Evolutionary conservation across 1,140 invertebrate species (phyloP).

Genomic region (Antheraea pernyi): DNA sequence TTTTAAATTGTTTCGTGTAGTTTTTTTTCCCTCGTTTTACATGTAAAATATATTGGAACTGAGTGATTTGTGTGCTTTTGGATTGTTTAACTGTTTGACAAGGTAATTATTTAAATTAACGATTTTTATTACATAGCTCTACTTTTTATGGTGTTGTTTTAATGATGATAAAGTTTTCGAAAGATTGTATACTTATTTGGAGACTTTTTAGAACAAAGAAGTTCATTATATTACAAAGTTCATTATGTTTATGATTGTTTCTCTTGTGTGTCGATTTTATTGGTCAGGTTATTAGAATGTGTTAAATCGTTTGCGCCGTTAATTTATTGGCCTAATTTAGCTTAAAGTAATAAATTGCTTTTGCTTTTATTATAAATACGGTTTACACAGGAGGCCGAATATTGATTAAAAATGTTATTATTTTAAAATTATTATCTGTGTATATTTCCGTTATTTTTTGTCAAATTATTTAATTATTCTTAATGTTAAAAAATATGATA

Average conservation of each 20-base stretch:
- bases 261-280: slow-evolving; percentile 6
- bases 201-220: background rate
- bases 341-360: slow-evolving; percentile 3
- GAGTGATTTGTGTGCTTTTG: slow-evolving; percentile 42
- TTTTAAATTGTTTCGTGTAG: slow-evolving; percentile 62
- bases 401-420: background rate
- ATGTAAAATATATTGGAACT: slow-evolving; percentile 28
- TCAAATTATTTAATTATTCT: too few species aligned
- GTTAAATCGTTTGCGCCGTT: slow-evolving; percentile 11
- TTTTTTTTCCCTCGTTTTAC: slow-evolving; percentile 22
- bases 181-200: background rate
- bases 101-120: slow-evolving; percentile 41
- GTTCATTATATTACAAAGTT: background rate
- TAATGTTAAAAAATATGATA: too few species aligned
- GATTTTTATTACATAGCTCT: background rate
- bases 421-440: too few species aligned
- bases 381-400: background rate
- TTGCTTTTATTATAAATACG: background rate
- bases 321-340: slow-evolving; percentile 8
- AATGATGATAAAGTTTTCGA: background rate
- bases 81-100: slow-evolving; percentile 43
- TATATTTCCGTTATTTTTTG: background rate
- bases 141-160: background rate
- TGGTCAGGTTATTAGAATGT: slow-evolving; percentile 11
- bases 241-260: background rate